Evolutionary conservation across 2,888 invertebrate genomes (phyloP).

Genomic region (Linnaemya vulpina): DNA sequence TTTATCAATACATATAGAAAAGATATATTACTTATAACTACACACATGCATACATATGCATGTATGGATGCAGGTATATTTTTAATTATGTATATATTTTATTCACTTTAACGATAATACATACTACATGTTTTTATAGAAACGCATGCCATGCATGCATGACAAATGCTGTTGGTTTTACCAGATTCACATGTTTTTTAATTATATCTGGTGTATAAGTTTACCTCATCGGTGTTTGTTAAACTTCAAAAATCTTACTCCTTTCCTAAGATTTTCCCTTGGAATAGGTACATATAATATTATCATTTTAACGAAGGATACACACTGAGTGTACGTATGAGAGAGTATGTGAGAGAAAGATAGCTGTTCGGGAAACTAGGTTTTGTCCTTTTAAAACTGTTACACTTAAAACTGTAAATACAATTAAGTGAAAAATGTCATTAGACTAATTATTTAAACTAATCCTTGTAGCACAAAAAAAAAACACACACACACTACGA

Average conservation of each 20-base stretch:
- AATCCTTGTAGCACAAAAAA: background rate
- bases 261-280: background rate
- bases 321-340: constrained; percentile 22
- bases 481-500: background rate
- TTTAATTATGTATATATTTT: background rate
- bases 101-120: background rate
- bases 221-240: constrained; percentile 59
- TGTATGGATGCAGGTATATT: background rate
- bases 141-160: too few relatives aligned
- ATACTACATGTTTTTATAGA: background rate
- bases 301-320: background rate
- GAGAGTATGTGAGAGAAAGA: constrained; percentile 19
- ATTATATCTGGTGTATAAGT: constrained; percentile 38
- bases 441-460: constrained; percentile 32
- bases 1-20: constrained; percentile 10
- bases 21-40: background rate
- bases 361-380: constrained; percentile 49
- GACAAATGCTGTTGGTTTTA: constrained; percentile 27
- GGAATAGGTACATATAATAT: background rate
- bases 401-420: constrained; percentile 65
- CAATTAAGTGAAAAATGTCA: constrained; percentile 62
- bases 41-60: too few relatives aligned
- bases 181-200: constrained; percentile 41
- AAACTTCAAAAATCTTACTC: constrained; percentile 22
- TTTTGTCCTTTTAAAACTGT: constrained; percentile 55